A percentile compares a stretch with the other conserved stretches of the same genome.
phyloP scores from a whole-genome alignment of 2,888 invertebrate genomes.

The Quadriops clusia region DNA sequence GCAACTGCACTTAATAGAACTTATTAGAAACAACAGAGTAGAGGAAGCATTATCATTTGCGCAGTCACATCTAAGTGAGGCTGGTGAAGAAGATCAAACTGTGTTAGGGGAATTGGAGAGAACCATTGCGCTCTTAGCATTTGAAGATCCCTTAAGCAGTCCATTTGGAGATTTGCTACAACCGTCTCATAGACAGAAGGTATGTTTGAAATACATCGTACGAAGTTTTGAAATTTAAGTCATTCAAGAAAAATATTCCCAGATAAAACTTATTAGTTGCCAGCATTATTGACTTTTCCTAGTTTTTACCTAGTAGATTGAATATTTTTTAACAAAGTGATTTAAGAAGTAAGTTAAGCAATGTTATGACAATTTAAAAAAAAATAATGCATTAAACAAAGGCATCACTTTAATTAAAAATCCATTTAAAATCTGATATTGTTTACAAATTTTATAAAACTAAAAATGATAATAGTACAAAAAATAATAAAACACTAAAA shows the following conservation, averaged over 20 bases:
- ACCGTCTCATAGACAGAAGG: conserved; percentile 89
- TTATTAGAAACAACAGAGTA: conserved; percentile 72
- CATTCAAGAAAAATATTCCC: conserved; percentile 5
- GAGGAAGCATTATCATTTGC: conserved; percentile 86
- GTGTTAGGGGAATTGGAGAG: conserved; percentile 76
- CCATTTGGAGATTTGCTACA: conserved; percentile 92
- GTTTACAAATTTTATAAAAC: not conserved
- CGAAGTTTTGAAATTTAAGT: too few species aligned
- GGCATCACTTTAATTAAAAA: not conserved
- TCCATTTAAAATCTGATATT: not conserved
- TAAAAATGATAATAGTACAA: not conserved
- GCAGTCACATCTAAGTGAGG: conserved; percentile 79
- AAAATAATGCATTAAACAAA: too few species aligned
- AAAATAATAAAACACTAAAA: not conserved
- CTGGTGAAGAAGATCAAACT: conserved; percentile 69
- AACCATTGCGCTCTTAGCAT: conserved; percentile 88
- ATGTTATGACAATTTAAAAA: too few species aligned
- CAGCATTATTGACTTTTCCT: not conserved
- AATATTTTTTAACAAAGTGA: not conserved
- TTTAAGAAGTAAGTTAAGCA: not conserved
- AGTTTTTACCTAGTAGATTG: not conserved
- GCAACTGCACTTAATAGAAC: conserved; percentile 82
- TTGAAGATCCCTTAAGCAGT: conserved; percentile 89
- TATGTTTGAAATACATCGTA: conserved; percentile 26
- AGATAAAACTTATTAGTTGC: not conserved